These are phyloP conservation scores for Melitaea athalia DNA, from an alignment of 2,888 invertebrate genomes.

Conservation along the genomic window DNA sequence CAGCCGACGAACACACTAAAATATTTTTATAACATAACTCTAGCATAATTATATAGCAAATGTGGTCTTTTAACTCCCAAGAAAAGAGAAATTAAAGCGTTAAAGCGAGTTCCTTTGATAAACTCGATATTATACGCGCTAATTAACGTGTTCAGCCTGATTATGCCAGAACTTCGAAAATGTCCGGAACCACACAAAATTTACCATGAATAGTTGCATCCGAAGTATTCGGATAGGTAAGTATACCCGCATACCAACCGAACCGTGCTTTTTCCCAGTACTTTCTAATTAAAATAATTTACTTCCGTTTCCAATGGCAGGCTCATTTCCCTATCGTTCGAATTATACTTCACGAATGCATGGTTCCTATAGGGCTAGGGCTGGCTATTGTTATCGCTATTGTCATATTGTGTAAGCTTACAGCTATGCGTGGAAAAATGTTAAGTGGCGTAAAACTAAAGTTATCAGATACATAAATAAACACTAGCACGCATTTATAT, in stretches of 20 bases:
- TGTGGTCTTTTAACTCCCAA: background rate
- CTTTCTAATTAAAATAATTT: constrained; percentile 63
- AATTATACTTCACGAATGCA: constrained; percentile 38
- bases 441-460: constrained; percentile 52
- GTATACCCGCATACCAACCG: constrained; percentile 24
- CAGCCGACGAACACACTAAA: background rate
- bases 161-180: background rate
- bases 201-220: constrained; percentile 14
- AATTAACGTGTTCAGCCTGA: background rate
- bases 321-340: constrained; percentile 45
- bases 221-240: constrained; percentile 19
- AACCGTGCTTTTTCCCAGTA: constrained; percentile 30
- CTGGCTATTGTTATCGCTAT: constrained; percentile 46
- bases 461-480: constrained; percentile 58
- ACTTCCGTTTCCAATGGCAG: constrained; percentile 54
- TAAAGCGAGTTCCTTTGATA: too few species aligned
- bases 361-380: constrained; percentile 20
- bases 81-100: too few species aligned
- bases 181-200: constrained; percentile 27
- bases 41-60: background rate
- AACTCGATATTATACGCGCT: background rate
- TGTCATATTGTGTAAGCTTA: constrained; percentile 39
- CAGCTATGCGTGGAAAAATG: constrained; percentile 54
- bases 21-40: background rate
- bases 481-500: constrained; percentile 49